Conservation (phyloP, 2,797 vertebrate species). For the Eulemur coronatus region DNA sequence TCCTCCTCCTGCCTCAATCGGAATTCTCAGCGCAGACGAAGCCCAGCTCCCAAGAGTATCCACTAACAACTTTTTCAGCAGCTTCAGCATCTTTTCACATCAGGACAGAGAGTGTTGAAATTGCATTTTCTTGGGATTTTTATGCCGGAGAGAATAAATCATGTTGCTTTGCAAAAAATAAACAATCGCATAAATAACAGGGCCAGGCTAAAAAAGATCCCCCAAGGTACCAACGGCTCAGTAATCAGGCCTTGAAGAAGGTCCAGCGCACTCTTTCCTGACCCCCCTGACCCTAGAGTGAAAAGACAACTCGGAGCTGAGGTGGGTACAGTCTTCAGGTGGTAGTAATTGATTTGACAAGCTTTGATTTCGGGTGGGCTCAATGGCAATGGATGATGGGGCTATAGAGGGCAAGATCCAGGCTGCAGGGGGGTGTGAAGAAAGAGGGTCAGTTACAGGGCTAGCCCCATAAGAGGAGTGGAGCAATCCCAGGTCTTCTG, state of each 20-base stretch:
- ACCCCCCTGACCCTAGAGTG: not conserved
- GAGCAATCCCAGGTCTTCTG: not conserved
- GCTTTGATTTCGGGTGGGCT: not conserved
- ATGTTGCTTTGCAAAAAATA: slow-evolving; percentile 13
- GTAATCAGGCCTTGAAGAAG: not conserved
- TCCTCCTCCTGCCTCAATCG: not conserved
- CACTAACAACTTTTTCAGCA: not conserved
- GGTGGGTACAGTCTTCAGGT: not conserved
- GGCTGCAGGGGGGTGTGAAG: not conserved
- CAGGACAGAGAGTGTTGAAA: slow-evolving; percentile 50
- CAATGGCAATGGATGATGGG: not conserved
- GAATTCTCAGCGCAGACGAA: not conserved
- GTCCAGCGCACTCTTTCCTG: not conserved
- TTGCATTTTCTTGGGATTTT: slow-evolving; percentile 59
- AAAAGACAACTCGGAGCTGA: not conserved
- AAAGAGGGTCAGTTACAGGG: not conserved
- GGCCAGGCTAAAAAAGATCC: not conserved
- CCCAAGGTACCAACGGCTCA: accelerated
- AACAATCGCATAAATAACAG: slow-evolving; percentile 44
- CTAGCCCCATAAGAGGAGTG: not conserved
- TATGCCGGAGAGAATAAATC: slow-evolving; percentile 58
- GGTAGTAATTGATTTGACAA: not conserved
- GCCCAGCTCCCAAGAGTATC: not conserved
- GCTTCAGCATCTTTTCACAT: slow-evolving; percentile 53
- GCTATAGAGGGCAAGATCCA: not conserved